Percentiles rank a stretch among this genome's conserved stretches.
Evolutionary conservation across 2,888 invertebrate species (phyloP).

Genomic region (Boloria euphrosyne): DNA sequence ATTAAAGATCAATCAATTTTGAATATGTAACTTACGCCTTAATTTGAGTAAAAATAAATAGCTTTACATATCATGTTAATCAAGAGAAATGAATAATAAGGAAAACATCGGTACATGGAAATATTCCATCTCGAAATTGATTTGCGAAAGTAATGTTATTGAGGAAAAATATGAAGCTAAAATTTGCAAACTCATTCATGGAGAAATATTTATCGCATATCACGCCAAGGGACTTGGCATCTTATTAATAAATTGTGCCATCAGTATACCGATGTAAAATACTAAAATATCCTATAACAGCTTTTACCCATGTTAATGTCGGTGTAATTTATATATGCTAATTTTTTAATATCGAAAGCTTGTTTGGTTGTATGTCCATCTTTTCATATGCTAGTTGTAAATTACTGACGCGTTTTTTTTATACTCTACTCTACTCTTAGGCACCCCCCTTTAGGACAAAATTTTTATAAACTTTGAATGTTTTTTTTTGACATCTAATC

Average conservation of each 20-base stretch:
- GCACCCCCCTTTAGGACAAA: no score
- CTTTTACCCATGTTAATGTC: no score
- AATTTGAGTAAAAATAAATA: background rate
- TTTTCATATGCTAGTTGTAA: no score
- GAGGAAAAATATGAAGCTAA: slow-evolving; percentile 13
- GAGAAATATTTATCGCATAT: slow-evolving; percentile 30
- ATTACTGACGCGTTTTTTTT: no score
- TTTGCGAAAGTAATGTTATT: slow-evolving; percentile 28
- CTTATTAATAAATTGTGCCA: slow-evolving; percentile 3
- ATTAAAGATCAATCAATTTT: no score
- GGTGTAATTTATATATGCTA: no score
- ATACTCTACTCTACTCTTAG: no score
- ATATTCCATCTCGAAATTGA: slow-evolving; percentile 15
- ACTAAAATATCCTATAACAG: background rate
- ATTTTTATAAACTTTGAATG: no score
- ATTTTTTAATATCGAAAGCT: no score
- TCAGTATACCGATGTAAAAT: background rate
- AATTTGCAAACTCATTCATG: slow-evolving; percentile 30
- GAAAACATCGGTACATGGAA: slow-evolving; percentile 17
- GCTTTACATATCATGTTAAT: background rate
- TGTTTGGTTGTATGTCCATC: no score
- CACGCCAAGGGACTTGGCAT: slow-evolving; percentile 22
- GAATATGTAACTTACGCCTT: background rate
- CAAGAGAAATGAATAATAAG: slow-evolving; percentile 14
- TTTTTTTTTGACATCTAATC: no score